Evolutionary conservation across 2,113 vertebrate species (phyloP).

Genomic region (Sturnira hondurensis): DNA sequence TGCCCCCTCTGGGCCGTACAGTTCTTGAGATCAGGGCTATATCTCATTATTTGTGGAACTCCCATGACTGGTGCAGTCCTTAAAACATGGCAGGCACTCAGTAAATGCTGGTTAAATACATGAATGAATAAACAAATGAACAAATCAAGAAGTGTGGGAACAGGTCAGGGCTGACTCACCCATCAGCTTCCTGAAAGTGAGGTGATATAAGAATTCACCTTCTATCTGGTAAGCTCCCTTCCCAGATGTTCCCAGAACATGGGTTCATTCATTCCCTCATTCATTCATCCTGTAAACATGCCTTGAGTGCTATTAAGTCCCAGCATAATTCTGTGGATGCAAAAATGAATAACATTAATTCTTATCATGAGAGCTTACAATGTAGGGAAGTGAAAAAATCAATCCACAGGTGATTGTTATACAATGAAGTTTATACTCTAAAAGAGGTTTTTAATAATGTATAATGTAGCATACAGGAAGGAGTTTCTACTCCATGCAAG

Average conservation of each 20-base stretch:
- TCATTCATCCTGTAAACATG: not conserved
- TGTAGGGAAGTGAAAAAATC: not conserved
- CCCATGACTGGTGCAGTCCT: no score
- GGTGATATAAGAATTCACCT: not conserved
- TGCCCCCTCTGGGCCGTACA: not conserved
- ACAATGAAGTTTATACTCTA: not conserved
- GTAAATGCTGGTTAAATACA: not conserved
- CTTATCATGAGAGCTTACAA: not conserved
- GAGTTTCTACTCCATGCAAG: not conserved
- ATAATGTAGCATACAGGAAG: not conserved
- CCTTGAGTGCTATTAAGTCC: not conserved
- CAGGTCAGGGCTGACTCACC: not conserved
- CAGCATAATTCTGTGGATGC: not conserved
- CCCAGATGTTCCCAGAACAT: not conserved
- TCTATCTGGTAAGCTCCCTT: not conserved
- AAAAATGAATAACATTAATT: not conserved
- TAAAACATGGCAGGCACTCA: not conserved
- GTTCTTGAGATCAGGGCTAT: not conserved
- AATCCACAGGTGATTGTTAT: not conserved
- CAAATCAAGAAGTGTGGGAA: not conserved
- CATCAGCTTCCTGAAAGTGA: not conserved
- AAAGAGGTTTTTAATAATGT: not conserved
- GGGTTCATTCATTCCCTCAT: not conserved
- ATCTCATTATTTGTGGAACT: not conserved
- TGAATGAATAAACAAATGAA: not conserved